Conservation (phyloP, 1,140 invertebrate species). For the Ladona fulva region DNA sequence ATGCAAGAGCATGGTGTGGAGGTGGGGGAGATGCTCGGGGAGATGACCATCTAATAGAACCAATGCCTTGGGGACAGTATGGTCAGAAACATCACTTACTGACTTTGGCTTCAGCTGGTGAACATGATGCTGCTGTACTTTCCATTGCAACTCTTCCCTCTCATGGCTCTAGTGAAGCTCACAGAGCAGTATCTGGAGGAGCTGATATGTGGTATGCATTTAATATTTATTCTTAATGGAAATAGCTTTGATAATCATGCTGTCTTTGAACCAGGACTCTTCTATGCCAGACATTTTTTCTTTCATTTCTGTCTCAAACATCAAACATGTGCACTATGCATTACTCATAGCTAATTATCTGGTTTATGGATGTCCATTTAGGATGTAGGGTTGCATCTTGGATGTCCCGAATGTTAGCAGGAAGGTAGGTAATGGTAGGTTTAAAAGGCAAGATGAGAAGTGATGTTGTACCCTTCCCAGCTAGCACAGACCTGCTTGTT, state of each 20-base stretch:
- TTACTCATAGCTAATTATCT: neutral
- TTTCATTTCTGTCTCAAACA: no score
- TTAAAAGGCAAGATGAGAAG: no score
- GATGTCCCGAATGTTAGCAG: no score
- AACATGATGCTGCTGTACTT: constrained; percentile 26
- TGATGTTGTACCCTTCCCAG: no score
- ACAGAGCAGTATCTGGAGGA: constrained; percentile 22
- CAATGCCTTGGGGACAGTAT: neutral
- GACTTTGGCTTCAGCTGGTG: constrained; percentile 20
- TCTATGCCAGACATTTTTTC: no score
- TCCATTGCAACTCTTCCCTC: constrained; percentile 22
- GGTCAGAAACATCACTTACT: constrained; percentile 22
- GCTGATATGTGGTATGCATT: constrained; percentile 25
- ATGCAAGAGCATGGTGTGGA: constrained; percentile 7
- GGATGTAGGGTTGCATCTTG: no score
- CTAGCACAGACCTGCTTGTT: no score
- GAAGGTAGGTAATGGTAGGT: no score
- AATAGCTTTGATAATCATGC: no score
- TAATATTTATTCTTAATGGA: no score
- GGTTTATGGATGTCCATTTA: no score
- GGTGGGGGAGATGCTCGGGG: neutral
- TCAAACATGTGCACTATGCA: neutral
- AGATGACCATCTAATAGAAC: neutral
- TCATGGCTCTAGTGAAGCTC: constrained; percentile 14
- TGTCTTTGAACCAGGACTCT: no score